phyloP scores from a whole-genome alignment of 2,888 invertebrate species.

The Rhorus exstirpatorius region DNA sequence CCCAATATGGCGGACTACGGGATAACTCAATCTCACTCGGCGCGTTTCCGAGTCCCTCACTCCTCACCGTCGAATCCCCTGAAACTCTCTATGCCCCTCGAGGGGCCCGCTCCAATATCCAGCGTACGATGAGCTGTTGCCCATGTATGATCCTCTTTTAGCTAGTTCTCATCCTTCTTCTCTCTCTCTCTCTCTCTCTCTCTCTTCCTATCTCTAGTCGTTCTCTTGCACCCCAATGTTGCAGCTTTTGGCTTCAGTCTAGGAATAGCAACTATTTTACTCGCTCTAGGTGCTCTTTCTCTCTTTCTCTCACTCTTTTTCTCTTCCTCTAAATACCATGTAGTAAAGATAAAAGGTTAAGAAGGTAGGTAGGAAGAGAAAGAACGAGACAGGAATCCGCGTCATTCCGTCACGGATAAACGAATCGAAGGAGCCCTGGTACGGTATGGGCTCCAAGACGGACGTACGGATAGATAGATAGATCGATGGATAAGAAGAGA shows the following conservation, averaged over 20 bases:
- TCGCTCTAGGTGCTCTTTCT: not conserved
- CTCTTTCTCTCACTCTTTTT: not conserved
- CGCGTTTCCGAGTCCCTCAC: slow-evolving; percentile 65
- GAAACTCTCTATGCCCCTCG: slow-evolving; percentile 16
- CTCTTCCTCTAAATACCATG: not conserved
- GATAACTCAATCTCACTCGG: slow-evolving; percentile 73
- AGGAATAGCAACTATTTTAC: slow-evolving; percentile 39
- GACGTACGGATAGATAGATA: slow-evolving; percentile 48
- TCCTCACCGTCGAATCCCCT: slow-evolving; percentile 11
- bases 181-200: not conserved
- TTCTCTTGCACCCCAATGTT: slow-evolving; percentile 8
- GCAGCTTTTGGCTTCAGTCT: slow-evolving; percentile 22
- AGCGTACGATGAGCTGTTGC: slow-evolving; percentile 50
- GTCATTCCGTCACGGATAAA: slow-evolving; percentile 39
- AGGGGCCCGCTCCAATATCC: slow-evolving; percentile 29
- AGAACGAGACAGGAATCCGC: slow-evolving; percentile 33
- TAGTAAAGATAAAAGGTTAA: slow-evolving; percentile 36
- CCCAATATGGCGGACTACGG: slow-evolving; percentile 72
- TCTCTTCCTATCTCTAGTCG: not conserved
- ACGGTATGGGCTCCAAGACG: slow-evolving; percentile 11
- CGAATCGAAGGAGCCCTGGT: slow-evolving; percentile 34
- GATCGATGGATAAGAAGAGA: slow-evolving; percentile 46
- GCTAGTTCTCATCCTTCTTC: slow-evolving; percentile 1
- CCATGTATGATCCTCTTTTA: slow-evolving; percentile 17
- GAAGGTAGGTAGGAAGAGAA: slow-evolving; percentile 14